These are phyloP conservation scores for Drosophila mimetica DNA, from an alignment of 2,888 invertebrate genomes.

Conservation along the genomic window DNA sequence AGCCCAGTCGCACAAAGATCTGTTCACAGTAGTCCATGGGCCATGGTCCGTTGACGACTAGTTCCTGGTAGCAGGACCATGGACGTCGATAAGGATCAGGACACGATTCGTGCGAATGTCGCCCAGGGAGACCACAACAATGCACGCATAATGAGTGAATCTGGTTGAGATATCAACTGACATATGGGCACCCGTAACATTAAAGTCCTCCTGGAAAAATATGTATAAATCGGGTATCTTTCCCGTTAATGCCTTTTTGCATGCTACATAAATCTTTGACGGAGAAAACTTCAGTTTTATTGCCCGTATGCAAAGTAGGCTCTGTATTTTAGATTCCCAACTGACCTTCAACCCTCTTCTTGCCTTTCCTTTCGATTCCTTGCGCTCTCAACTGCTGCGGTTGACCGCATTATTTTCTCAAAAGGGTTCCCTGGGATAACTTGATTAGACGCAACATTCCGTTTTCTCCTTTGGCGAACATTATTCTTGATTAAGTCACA, in stretches of 20 bases:
- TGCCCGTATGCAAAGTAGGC: slow-evolving; percentile 71
- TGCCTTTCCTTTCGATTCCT: slow-evolving; percentile 45
- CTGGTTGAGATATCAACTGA: slow-evolving; percentile 43
- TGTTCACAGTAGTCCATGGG: slow-evolving; percentile 57
- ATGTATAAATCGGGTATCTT: slow-evolving; percentile 13
- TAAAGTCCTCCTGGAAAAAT: slow-evolving; percentile 17
- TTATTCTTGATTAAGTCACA: slow-evolving; percentile 82
- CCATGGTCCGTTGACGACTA: slow-evolving; percentile 57
- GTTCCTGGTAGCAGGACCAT: slow-evolving; percentile 68
- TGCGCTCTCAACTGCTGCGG: slow-evolving; percentile 64
- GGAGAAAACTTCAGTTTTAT: slow-evolving; percentile 67
- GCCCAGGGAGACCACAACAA: slow-evolving; percentile 70
- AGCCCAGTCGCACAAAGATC: slow-evolving; percentile 5
- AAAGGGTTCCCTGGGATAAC: slow-evolving; percentile 48
- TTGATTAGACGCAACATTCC: slow-evolving; percentile 61
- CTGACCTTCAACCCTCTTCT: slow-evolving; percentile 77
- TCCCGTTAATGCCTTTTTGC: slow-evolving; percentile 45
- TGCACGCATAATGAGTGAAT: slow-evolving; percentile 72
- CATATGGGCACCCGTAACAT: slow-evolving; percentile 41
- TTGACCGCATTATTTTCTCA: slow-evolving; percentile 74
- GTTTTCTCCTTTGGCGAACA: slow-evolving; percentile 53
- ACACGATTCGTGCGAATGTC: slow-evolving; percentile 70
- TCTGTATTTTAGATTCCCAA: slow-evolving; percentile 17
- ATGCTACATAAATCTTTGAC: slow-evolving; percentile 71
- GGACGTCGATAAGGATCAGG: slow-evolving; percentile 57